phyloP scores from a whole-genome alignment of 1,140 invertebrate species.

The Drosophila takahashii region DNA sequence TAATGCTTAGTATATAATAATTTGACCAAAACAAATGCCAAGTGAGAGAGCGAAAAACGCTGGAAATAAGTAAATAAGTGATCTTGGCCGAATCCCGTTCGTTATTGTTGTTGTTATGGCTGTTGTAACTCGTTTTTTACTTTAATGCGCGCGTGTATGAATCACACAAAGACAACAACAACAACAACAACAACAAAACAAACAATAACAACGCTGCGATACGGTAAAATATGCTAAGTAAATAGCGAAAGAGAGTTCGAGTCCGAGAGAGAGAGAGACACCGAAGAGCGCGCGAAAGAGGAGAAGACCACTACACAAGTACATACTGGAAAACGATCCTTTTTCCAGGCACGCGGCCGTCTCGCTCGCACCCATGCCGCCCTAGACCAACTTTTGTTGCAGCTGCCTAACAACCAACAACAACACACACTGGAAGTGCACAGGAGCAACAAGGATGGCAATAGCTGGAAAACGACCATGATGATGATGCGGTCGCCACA shows the following conservation, averaged over 20 bases:
- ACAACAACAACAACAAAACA: constrained; percentile 47
- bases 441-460: constrained; percentile 11
- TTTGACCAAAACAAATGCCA: constrained; percentile 24
- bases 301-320: constrained; percentile 30
- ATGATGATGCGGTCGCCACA: constrained; percentile 61
- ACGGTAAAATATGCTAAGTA: constrained; percentile 64
- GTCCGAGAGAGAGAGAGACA: constrained; percentile 5
- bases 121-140: constrained; percentile 72
- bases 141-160: constrained; percentile 66
- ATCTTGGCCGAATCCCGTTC: constrained; percentile 65
- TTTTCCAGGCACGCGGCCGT: constrained; percentile 49
- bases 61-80: constrained; percentile 31
- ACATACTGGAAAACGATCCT: constrained; percentile 42
- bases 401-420: constrained; percentile 53
- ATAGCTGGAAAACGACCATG: constrained; percentile 22
- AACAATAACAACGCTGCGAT: constrained; percentile 46
- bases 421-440: background rate
- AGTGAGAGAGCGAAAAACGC: constrained; percentile 4
- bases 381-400: constrained; percentile 24
- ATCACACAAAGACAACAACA: constrained; percentile 63
- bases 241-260: constrained; percentile 32
- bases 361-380: constrained; percentile 51
- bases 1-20: constrained; percentile 1
- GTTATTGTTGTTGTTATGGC: constrained; percentile 49
- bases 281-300: constrained; percentile 19